These are phyloP conservation scores for Hybos culiciformis DNA, from an alignment of 2,888 invertebrate genomes.

Conservation along the genomic window DNA sequence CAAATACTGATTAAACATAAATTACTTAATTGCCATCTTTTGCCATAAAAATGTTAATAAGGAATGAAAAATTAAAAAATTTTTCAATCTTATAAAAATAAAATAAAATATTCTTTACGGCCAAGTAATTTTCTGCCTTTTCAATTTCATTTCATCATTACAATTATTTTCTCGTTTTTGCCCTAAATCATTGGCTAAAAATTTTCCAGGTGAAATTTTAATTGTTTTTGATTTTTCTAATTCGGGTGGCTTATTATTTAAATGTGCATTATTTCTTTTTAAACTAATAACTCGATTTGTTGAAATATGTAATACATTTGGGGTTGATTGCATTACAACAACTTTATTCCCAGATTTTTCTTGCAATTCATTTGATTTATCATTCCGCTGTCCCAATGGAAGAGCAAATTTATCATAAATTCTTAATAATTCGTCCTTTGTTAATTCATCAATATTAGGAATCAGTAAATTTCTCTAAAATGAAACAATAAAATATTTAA, in stretches of 20 bases:
- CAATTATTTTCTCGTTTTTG: neutral
- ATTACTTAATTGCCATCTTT: neutral
- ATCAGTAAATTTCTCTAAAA: slow-evolving; percentile 20
- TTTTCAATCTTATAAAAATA: neutral
- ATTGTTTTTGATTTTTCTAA: too few relatives aligned
- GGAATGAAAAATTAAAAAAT: neutral
- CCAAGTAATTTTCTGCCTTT: neutral
- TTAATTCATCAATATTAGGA: slow-evolving; percentile 17
- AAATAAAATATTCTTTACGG: neutral
- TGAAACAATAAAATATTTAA: slow-evolving; percentile 3
- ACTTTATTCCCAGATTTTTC: neutral
- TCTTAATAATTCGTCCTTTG: slow-evolving; percentile 17
- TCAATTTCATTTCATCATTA: neutral
- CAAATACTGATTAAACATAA: too few relatives aligned
- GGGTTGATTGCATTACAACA: neutral
- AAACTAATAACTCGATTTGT: neutral
- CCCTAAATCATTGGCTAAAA: neutral
- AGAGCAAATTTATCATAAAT: slow-evolving; percentile 22
- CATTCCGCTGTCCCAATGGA: slow-evolving; percentile 18
- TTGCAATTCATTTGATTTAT: neutral
- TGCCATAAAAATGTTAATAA: neutral
- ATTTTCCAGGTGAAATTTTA: neutral
- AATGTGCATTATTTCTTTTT: slow-evolving; percentile 1
- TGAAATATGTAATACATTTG: neutral
- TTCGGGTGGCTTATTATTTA: too few relatives aligned